These are phyloP conservation scores for Leptonema lineaticorne DNA, from an alignment of 1,140 invertebrate species.

Conservation along the genomic window DNA sequence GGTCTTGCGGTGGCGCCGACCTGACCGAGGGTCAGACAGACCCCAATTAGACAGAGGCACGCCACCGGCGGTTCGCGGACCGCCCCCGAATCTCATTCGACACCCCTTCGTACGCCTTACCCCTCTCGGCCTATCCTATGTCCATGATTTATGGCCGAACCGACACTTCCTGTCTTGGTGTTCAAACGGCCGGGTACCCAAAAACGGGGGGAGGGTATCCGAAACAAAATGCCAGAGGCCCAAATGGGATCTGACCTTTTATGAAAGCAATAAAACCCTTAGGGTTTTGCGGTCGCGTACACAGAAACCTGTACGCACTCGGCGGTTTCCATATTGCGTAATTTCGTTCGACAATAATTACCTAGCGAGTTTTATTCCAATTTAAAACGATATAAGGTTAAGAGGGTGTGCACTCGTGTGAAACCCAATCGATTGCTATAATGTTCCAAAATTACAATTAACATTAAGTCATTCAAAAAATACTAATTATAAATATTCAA, in stretches of 20 bases:
- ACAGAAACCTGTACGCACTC: too few species aligned
- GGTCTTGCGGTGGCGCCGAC: constrained; percentile 34
- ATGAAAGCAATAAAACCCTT: constrained; percentile 18
- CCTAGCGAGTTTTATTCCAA: too few species aligned
- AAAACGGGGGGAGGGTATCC: too few species aligned
- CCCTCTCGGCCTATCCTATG: neutral
- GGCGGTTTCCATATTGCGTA: too few species aligned
- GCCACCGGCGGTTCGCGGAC: constrained; percentile 9
- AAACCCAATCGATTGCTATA: too few species aligned
- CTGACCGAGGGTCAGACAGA: constrained; percentile 36
- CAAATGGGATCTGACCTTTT: constrained; percentile 66
- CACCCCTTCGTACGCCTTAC: neutral
- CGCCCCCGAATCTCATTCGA: neutral
- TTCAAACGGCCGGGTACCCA: neutral
- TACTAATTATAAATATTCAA: too few species aligned
- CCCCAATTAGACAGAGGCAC: constrained; percentile 38
- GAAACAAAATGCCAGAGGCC: constrained; percentile 13
- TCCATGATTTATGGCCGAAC: constrained; percentile 34
- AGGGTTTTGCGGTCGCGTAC: neutral
- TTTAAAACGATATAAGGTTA: too few species aligned
- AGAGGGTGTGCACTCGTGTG: too few species aligned
- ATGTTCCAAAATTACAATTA: too few species aligned
- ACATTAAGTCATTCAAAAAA: too few species aligned
- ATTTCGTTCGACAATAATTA: too few species aligned
- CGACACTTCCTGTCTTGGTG: constrained; percentile 39